Percentiles rank a stretch among this genome's conserved stretches.
Conservation (phyloP, 92 coral and sea anemone genomes). For the Hydrozoanthus gracilis region DNA sequence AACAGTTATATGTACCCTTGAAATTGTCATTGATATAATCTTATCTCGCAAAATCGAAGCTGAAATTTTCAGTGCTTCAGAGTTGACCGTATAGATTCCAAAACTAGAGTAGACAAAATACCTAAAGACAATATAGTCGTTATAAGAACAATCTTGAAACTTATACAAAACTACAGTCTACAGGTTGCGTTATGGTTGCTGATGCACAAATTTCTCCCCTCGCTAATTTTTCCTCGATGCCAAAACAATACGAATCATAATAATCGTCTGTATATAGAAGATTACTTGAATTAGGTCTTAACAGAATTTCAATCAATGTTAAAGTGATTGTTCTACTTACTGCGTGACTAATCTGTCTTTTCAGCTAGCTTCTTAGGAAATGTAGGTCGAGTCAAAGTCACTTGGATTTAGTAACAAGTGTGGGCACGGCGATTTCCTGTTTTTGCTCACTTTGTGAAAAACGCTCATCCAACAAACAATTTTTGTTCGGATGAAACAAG, state of each 20-base stretch:
- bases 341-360: neutral
- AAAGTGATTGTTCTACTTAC: slow-evolving; percentile 14
- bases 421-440: neutral
- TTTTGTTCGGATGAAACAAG: slow-evolving; percentile 22
- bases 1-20: neutral
- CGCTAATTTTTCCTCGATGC: slow-evolving; percentile 8
- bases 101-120: neutral
- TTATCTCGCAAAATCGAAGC: neutral
- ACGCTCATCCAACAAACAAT: neutral
- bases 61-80: neutral
- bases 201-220: slow-evolving; percentile 33
- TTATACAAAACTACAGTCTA: neutral
- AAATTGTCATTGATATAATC: neutral
- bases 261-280: slow-evolving; percentile 3
- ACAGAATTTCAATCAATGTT: slow-evolving; percentile 20
- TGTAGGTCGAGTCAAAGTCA: neutral
- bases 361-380: neutral
- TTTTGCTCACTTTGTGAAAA: slow-evolving; percentile 16
- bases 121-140: neutral
- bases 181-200: neutral
- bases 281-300: neutral
- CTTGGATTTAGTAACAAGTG: slow-evolving; percentile 1
- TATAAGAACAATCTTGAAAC: neutral
- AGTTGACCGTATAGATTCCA: neutral
- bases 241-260: slow-evolving; percentile 13